Evolutionary conservation across 2,113 vertebrate species (phyloP).

Genomic region (Eulemur rufifrons): DNA sequence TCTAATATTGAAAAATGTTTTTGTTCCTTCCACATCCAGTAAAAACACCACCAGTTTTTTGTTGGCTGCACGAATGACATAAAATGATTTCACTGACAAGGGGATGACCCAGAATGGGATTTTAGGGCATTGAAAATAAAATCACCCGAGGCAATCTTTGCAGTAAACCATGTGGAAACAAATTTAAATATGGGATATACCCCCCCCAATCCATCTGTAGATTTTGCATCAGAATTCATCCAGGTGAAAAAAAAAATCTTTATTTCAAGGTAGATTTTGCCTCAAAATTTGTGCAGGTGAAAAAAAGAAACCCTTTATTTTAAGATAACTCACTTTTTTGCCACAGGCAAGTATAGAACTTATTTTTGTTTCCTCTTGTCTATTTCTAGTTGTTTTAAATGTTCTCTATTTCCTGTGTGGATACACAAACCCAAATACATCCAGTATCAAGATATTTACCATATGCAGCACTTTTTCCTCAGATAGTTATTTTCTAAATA

Average conservation of each 20-base stretch:
- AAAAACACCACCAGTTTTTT: conserved; percentile 28
- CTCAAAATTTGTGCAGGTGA: not conserved
- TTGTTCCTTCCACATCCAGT: not conserved
- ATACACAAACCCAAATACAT: conserved; percentile 7
- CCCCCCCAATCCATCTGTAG: not conserved
- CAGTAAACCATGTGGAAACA: conserved; percentile 14
- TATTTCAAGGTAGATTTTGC: not conserved
- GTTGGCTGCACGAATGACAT: not conserved
- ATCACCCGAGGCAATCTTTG: conserved; percentile 6
- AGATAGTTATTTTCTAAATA: conserved; percentile 41
- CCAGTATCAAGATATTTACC: conserved; percentile 8
- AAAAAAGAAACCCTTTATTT: conserved; percentile 33
- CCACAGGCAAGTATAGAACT: not conserved
- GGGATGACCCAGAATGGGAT: conserved; percentile 12
- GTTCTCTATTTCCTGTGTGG: not conserved
- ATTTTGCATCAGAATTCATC: not conserved
- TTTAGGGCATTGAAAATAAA: conserved; percentile 53
- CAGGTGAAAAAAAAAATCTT: not conserved
- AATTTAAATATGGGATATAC: conserved; percentile 7
- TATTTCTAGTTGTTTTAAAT: conserved; percentile 17
- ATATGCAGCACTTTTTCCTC: not conserved
- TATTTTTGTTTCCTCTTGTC: not conserved
- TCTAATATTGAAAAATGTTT: conserved; percentile 42
- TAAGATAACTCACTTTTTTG: not conserved
- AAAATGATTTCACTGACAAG: conserved; percentile 17